Evolutionary conservation across 2,797 vertebrate genomes (phyloP).

Genomic region (Mus caroli): DNA sequence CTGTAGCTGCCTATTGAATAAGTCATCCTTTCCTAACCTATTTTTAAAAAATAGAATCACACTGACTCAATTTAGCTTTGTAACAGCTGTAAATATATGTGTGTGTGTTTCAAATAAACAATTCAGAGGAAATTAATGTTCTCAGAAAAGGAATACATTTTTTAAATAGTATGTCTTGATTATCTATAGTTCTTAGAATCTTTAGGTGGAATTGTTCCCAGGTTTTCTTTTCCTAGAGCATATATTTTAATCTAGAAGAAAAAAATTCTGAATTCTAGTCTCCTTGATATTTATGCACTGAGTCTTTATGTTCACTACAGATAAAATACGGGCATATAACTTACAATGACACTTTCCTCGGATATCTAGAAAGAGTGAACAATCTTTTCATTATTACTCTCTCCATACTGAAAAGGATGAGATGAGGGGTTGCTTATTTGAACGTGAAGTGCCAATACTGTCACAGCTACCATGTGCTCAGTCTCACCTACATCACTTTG

Average conservation of each 20-base stretch:
- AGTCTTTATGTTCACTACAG: background rate
- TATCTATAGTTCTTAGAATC: background rate
- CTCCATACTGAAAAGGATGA: background rate
- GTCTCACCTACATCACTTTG: background rate
- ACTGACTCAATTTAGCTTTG: background rate
- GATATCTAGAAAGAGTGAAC: background rate
- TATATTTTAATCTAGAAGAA: conserved; percentile 12
- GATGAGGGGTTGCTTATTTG: conserved; percentile 52
- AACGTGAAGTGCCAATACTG: background rate
- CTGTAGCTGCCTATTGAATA: background rate
- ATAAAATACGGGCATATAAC: background rate
- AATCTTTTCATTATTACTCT: conserved; percentile 10
- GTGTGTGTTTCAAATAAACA: background rate
- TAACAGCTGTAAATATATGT: background rate
- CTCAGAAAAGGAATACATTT: background rate
- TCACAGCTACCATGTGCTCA: background rate
- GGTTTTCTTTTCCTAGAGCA: background rate
- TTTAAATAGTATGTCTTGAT: background rate
- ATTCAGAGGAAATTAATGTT: conserved; percentile 19
- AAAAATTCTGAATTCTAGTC: conserved; percentile 9
- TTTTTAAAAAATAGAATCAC: background rate
- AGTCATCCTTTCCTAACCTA: background rate
- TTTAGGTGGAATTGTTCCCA: background rate
- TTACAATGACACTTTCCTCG: background rate
- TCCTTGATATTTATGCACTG: background rate